A percentile compares a stretch with the other conserved stretches of the same genome.
phyloP scores from a whole-genome alignment of 2,888 invertebrate species.

The Lampropteryx suffumata region DNA sequence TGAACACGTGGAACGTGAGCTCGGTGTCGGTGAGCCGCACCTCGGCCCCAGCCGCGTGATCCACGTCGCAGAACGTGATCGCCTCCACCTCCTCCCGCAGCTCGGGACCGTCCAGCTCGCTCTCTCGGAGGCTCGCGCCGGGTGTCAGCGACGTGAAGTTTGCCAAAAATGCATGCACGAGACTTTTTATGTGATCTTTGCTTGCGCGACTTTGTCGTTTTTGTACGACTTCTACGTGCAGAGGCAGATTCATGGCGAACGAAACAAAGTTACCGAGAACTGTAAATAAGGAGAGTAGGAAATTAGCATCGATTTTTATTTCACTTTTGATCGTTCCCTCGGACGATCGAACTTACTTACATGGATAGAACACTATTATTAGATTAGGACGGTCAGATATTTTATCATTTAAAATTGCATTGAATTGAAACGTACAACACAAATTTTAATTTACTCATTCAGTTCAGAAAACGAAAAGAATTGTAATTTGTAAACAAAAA shows the following conservation, averaged over 20 bases:
- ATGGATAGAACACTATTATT: too few relatives aligned
- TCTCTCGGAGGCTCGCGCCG: conserved; percentile 48
- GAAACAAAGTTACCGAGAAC: not conserved
- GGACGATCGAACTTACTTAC: too few relatives aligned
- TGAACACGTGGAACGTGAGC: conserved; percentile 59
- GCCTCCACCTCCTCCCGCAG: conserved; percentile 59
- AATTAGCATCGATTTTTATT: too few relatives aligned
- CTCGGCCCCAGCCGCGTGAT: conserved; percentile 42
- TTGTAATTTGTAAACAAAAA: too few relatives aligned
- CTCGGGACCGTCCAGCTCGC: conserved; percentile 51
- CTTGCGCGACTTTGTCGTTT: conserved; percentile 54
- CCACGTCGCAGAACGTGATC: conserved; percentile 65
- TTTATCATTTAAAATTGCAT: too few relatives aligned
- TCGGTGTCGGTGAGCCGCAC: conserved; percentile 43
- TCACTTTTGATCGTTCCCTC: too few relatives aligned
- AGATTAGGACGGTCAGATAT: too few relatives aligned
- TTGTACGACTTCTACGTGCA: conserved; percentile 72
- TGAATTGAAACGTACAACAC: too few relatives aligned
- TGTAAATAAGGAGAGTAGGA: too few relatives aligned
- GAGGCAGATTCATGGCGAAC: conserved; percentile 50
- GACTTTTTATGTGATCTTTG: conserved; percentile 53
- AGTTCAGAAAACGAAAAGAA: too few relatives aligned
- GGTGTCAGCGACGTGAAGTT: conserved; percentile 58
- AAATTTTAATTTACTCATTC: too few relatives aligned
- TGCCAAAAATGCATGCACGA: conserved; percentile 55